A percentile compares a stretch with the other conserved stretches of the same genome.
Conservation (phyloP, 30 jellyfish, hydroid and myxozoan genomes). For the Turritopsis rubra region DNA sequence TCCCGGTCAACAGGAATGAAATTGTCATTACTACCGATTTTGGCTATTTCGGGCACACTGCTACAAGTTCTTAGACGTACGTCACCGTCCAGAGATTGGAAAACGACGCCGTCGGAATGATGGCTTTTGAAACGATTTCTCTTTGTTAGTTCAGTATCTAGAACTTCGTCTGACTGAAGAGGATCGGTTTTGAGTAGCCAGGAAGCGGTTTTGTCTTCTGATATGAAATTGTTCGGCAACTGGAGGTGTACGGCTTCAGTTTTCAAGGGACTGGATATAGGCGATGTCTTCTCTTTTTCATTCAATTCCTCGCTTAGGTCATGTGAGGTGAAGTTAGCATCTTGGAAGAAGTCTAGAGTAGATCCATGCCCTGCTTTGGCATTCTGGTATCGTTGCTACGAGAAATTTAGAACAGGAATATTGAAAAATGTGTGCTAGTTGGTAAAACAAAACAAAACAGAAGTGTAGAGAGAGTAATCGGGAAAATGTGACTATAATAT, state of each 20-base stretch:
- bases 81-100: neutral
- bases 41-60: conserved; percentile 14
- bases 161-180: neutral
- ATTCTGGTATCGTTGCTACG: neutral
- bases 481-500: too few relatives aligned
- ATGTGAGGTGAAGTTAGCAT: neutral
- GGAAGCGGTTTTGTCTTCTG: neutral
- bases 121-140: neutral
- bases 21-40: neutral
- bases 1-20: neutral
- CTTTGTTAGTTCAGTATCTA: neutral
- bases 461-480: too few relatives aligned
- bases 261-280: neutral
- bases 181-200: neutral
- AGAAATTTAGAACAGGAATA: neutral
- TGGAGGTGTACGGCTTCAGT: neutral
- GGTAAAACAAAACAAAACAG: too few relatives aligned
- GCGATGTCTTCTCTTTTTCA: neutral
- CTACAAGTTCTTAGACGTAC: neutral
- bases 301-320: neutral
- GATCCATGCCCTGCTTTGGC: conserved; percentile 86
- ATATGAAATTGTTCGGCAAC: neutral
- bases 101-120: neutral
- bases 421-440: too few relatives aligned
- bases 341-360: conserved; percentile 87